phyloP scores from a whole-genome alignment of 1,140 invertebrate genomes.

The Panagrolaimus sp. region DNA sequence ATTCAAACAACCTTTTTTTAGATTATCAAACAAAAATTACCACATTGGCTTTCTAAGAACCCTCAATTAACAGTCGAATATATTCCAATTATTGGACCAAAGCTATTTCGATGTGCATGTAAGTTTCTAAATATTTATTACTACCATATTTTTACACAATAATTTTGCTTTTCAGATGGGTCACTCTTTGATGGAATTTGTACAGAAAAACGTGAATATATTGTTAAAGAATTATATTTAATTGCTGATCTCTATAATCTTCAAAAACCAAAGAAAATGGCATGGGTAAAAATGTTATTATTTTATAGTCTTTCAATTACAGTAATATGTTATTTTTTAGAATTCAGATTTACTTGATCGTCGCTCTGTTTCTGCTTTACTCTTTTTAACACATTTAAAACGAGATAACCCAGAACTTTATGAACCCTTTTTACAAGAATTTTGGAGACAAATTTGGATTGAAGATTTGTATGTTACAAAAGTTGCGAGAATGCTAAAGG shows the following conservation, averaged over 20 bases:
- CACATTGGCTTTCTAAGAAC: not conserved
- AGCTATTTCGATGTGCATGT: not conserved
- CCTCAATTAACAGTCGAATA: constrained; percentile 5
- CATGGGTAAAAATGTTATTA: not conserved
- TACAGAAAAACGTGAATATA: not conserved
- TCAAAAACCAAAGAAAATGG: not conserved
- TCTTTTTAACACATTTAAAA: constrained; percentile 7
- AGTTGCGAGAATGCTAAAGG: constrained; percentile 7
- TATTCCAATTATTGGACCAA: not conserved
- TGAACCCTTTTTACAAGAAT: constrained; percentile 6
- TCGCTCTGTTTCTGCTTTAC: not conserved
- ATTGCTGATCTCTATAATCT: constrained; percentile 11
- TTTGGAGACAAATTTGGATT: constrained; percentile 5
- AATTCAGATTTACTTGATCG: not conserved
- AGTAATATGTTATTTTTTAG: no score
- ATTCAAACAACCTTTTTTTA: not conserved
- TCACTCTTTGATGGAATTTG: not conserved
- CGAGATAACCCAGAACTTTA: not conserved
- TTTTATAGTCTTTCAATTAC: no score
- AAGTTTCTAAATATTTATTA: not conserved
- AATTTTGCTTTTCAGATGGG: not conserved
- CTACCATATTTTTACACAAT: not conserved
- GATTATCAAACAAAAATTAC: not conserved
- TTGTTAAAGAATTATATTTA: not conserved
- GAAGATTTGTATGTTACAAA: not conserved